Evolutionary conservation across 2,888 invertebrate genomes (phyloP), one percentile per base, ranked within the genome.

Genomic region (Onchidella celtica): DNA sequence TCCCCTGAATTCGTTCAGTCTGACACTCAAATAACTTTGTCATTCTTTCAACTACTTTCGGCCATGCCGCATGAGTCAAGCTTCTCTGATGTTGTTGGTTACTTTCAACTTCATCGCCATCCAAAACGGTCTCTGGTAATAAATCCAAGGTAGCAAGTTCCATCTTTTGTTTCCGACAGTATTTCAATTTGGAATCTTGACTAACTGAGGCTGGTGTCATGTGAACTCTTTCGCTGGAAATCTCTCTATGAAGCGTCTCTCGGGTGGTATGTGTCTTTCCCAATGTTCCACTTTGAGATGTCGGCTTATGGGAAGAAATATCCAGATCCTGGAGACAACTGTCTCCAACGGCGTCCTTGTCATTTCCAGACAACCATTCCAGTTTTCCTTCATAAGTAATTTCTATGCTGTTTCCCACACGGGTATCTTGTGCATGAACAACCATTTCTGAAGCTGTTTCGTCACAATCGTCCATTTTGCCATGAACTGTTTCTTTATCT

Each of bases 21-120:
- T 57, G 68, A 6, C 6, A 55, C n/a, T 79, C 79, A 65, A 79
- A 79, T 3, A 79, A 11, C 47, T 73, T 61, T 0, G 79, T 55
- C 65, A 79, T 72, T 21, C 55, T 63, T 55, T 79, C 79, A n/a
- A 79, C 72, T 14, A 74, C 66, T 74, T 80, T 80, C 11, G 79
- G 74, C 32, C 79, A 21, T 17, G 74, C 55, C n/a, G 34, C 29
- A 65, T 29, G 9, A 3, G 17, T 21, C 27, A 11, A 21, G 59
- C 38, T 65, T 0, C 9, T 11, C 4, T 65, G 65, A 0, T 32
- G 3, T 14, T 17, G 21, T n/a, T 14, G 11, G 14, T 21, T 63
- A 0, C 14, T 21, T 6, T 27, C 63, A n/a, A 17, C 40, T 0
- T 65, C 55, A 17, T 81, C 76, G 3, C 70, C 75, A n/a, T 76